Base-by-base conservation (phyloP, 92 coral and sea anemone genomes). In the Nematostella vectensis region DNA sequence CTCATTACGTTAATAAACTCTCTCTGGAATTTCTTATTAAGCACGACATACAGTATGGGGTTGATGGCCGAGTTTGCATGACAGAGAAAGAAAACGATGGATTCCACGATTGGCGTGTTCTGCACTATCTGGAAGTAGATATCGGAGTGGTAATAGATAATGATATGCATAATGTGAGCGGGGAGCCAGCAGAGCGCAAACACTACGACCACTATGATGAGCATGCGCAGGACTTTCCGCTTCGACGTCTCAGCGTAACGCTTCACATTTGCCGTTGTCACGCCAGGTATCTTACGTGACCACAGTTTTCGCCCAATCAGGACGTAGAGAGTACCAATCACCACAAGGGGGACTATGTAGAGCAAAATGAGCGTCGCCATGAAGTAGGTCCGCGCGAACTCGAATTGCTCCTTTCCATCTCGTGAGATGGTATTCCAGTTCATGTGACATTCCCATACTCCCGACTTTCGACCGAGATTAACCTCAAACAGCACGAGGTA, bases 131-230 rank as follows among this genome's bases (percentile, higher is more conserved):
- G 17, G 30, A 11, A 21, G 57, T 54, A 75, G 0, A 45, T 31
- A 0, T 65, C 48, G 2, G 63, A 55, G 70, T 69, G 75, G 59
- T 69, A 79, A 36, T 65, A 65, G 0, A 22, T 50, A 29, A 80
- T 2, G 3, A 72, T 37, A 40, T 85, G 94, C 80, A 85, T 75
- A 1, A 75, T 38, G 21, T 85, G 94, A 13, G 75, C 79, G 1
- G 94, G 94, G 27, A 85, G 58, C 94, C 94, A 85, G 47, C 94
- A 85, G 3, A 85, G 64, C 3, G 83, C 75, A 67, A 85, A 85
- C 18, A 70, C 69, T 31, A 68, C 45, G 26, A 85, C 94, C 2
- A 85, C 87, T 1, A 74, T 67, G 17, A 72, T 85, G 36, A 85
- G 80, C 94, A 85, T 85, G 64, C 94, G 83, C 71, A 85, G 63